phyloP scores from a whole-genome alignment of 1,140 invertebrate species.

The Lepidurus arcticus region DNA sequence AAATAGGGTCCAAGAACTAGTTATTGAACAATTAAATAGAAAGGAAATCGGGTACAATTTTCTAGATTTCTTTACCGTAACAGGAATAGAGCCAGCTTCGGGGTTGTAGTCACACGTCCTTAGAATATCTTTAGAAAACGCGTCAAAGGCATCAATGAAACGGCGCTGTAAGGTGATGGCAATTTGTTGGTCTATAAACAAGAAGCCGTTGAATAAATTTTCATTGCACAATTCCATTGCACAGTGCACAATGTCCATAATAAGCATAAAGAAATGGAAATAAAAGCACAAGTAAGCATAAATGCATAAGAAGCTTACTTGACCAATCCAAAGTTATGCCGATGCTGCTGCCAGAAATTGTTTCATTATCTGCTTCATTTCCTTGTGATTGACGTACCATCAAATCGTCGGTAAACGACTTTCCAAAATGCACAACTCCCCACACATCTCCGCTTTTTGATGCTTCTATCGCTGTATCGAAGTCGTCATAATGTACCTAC shows the following conservation, averaged over 20 bases:
- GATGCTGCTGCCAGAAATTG: constrained; percentile 73
- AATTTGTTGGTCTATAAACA: constrained; percentile 78
- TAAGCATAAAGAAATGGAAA: not conserved
- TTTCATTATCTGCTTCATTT: constrained; percentile 63
- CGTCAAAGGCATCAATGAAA: constrained; percentile 69
- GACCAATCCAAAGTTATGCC: constrained; percentile 85
- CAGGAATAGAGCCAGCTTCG: constrained; percentile 72
- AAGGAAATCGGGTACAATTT: not conserved
- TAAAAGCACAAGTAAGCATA: constrained; percentile 44
- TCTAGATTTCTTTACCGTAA: constrained; percentile 48
- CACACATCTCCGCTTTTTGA: constrained; percentile 71
- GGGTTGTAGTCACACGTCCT: constrained; percentile 65
- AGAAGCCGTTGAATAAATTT: constrained; percentile 10
- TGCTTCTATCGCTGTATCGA: constrained; percentile 60
- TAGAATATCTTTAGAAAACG: constrained; percentile 65
- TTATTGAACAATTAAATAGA: constrained; percentile 37
- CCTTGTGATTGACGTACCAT: constrained; percentile 63
- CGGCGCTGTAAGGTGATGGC: constrained; percentile 72
- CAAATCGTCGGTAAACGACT: constrained; percentile 78
- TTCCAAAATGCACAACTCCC: constrained; percentile 76
- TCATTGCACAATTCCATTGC: too few species aligned
- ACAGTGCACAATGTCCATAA: not conserved
- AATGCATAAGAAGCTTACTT: constrained; percentile 50
- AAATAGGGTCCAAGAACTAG: constrained; percentile 74
- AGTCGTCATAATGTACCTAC: constrained; percentile 60